Base-by-base conservation (phyloP, 2,888 invertebrate genomes). In the Coelopa pilipes region DNA sequence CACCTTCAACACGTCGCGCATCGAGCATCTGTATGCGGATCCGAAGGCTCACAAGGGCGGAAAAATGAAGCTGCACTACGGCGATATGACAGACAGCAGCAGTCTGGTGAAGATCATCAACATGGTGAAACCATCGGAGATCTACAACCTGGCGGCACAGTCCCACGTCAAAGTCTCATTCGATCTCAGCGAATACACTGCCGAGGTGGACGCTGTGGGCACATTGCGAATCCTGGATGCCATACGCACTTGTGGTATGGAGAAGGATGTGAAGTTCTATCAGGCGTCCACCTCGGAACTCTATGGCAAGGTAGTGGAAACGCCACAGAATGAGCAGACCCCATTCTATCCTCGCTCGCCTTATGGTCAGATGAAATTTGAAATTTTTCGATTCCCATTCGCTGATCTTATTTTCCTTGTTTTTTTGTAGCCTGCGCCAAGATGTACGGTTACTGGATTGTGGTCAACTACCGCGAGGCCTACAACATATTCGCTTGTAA, bases 161-260 rank as follows among this genome's bases (percentile, higher is more conserved):
- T 98, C 98, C 79, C 99, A 99, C 88, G 99, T 99, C 1, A 99
- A 99, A 89, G 97, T 98, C 53, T 99, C 99, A 0, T 99, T 99
- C 86, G 99, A 99, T 84, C 89, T 99, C 76, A 97, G 98, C 82
- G 99, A 99, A 88, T 99, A 99, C 84, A 99, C 99, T 0, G 98
- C 99, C 0, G 98, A 99, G 89, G 98, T 98, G 1, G 97, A 98
- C 87, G 98, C 94, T 0, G 91, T 98, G n/a, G 98, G 98, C 13
- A 97, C 97, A 0, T 89, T 98, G 34, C 90, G 98, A 78, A 89
- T 98, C 49, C 88, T 98, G 69, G 98, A 98, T 85, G 98, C 98
- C 0, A 95, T 98, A 73, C 90, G 96, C 79, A 96, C 96, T 0
- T 96, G 95, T 78, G 94, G 94, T 0, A 88, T 98, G 76, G 94